Evolutionary conservation across 2,797 vertebrate genomes (phyloP).

Genomic region (Diceros bicornis): DNA sequence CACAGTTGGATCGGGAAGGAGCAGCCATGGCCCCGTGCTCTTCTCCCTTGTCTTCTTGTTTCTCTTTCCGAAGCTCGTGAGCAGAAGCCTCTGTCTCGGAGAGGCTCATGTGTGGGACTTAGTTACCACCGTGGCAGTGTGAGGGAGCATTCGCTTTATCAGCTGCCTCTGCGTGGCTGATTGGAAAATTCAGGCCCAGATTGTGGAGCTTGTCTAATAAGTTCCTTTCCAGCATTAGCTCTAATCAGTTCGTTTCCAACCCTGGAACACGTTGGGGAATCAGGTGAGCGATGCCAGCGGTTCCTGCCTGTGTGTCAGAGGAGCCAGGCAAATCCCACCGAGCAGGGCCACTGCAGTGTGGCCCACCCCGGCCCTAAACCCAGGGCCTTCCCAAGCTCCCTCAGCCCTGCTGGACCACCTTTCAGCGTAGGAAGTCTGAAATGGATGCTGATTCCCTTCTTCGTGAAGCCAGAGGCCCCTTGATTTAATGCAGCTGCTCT

Average conservation of each 20-base stretch:
- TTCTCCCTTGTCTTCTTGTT: neutral
- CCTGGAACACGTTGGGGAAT: neutral
- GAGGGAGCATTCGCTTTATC: neutral
- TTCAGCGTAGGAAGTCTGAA: neutral
- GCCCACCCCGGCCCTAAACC: neutral
- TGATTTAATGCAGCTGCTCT: neutral
- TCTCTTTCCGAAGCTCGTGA: conserved; percentile 18
- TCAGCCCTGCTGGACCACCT: neutral
- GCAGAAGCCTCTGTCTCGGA: neutral
- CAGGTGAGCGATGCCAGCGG: neutral
- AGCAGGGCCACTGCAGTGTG: fast-evolving
- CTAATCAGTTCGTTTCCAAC: neutral
- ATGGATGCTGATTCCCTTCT: neutral
- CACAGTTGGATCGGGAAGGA: neutral
- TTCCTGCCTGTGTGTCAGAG: fast-evolving
- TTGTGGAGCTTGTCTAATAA: conserved; percentile 39
- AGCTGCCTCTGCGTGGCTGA: neutral
- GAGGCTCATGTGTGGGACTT: conserved; percentile 1
- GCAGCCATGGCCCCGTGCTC: fast-evolving
- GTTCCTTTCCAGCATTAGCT: conserved; percentile 42
- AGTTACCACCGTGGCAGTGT: neutral
- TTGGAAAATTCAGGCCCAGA: neutral
- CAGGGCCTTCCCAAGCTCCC: neutral
- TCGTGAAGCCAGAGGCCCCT: neutral
- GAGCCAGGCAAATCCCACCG: neutral